Evolutionary conservation across 2,113 vertebrate genomes (phyloP), one percentile per base, ranked within the genome.

Genomic region (Oryzias melastigma): DNA sequence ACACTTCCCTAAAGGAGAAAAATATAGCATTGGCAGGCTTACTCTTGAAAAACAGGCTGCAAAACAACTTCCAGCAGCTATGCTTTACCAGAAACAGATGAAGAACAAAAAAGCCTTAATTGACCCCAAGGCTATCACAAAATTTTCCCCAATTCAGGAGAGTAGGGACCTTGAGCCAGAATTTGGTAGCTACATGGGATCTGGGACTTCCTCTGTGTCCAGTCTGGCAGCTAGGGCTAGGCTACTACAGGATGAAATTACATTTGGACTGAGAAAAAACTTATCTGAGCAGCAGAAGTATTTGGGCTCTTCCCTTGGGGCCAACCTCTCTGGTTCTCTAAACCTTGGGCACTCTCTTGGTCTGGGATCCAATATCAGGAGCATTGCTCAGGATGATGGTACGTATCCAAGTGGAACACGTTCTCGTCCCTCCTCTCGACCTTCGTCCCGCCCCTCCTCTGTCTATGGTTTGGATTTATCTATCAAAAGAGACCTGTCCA

Each of bases 1-100:
- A 40, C 95, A 97, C 78, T 98, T 98, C 59, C 95, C 96, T 2
- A 98, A 98, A 86, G 93, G 95, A 60, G 98, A 99, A 59, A 98
- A 98, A 81, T 99, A 99, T 16, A 99, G 96, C 83, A 99, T 99
- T 59, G 93, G 98, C 68, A 92, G 98, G 53, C 94, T 99, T 17
- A 99, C 98, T 46, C 93, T 99, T 65, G 98, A 99, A 90, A 99
- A 99, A 62, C 96, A 99, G 71, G 98, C 97, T 65, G 98, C 98
- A 75, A 99, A 99, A 73, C 97, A 99, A 82, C 91, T 99, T 0
- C 95, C 96, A 61, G 93, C 95, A n/a, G 95, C 96, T 46, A 93
- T 98, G 42, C 93, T 98, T 52, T 98, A 98, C 79, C 96, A 99
- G 80, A 98, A 98, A 85, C 97, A 98, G 66, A 92, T 95, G 68